Conservation (phyloP, 2,888 invertebrate genomes). For the Lithophane socia region DNA sequence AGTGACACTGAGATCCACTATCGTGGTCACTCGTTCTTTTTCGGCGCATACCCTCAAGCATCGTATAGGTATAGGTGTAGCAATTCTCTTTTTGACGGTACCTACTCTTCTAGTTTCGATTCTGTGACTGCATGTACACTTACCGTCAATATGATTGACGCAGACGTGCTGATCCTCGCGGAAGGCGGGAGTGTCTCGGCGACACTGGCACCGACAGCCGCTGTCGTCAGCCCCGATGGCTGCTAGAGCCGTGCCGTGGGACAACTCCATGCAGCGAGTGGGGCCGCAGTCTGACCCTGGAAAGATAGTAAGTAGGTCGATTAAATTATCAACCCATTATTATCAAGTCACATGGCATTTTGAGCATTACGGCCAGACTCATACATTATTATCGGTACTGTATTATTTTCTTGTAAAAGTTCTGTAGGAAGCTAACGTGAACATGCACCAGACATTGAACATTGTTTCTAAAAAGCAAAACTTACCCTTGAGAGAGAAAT, state of each 20-base stretch:
- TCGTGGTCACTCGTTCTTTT: neutral
- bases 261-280: conserved; percentile 92
- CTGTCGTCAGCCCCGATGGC: conserved; percentile 83
- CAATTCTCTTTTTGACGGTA: neutral
- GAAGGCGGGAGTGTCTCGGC: conserved; percentile 92
- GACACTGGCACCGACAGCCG: conserved; percentile 93
- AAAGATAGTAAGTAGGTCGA: conserved; percentile 50
- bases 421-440: neutral
- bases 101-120: too few relatives aligned
- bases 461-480: neutral
- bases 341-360: neutral
- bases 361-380: neutral
- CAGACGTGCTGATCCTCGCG: conserved; percentile 93
- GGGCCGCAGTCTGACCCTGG: conserved; percentile 90
- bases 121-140: conserved; percentile 59
- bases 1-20: neutral
- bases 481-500: conserved; percentile 90
- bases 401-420: neutral
- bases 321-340: neutral
- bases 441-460: neutral
- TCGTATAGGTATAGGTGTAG: too few relatives aligned
- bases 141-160: conserved; percentile 94
- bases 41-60: neutral
- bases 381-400: neutral
- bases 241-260: conserved; percentile 91